A percentile compares a stretch with the other conserved stretches of the same genome.
Conservation (phyloP, 2,797 vertebrate species). For the Ceyx erithaca region DNA sequence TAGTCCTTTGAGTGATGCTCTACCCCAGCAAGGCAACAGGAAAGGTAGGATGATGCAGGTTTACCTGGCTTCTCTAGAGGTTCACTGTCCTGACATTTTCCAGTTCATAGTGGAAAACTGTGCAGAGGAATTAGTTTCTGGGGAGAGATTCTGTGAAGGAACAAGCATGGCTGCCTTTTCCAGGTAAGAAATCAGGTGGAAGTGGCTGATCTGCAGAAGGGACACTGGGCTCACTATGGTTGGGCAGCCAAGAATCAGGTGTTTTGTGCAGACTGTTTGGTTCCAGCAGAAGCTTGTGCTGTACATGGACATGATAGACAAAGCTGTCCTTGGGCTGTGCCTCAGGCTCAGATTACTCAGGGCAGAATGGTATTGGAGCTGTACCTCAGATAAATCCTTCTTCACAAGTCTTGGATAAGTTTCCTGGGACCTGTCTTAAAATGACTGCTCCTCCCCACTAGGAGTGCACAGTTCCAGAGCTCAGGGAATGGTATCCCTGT, state of each 20-base stretch:
- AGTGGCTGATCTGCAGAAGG: neutral
- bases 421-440: neutral
- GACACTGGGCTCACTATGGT: fast-evolving
- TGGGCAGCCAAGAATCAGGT: neutral
- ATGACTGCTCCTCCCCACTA: neutral
- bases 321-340: neutral
- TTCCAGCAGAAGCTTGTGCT: neutral
- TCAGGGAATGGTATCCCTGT: neutral
- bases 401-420: neutral
- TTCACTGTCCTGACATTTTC: neutral
- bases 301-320: neutral
- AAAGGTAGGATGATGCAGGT: conserved; percentile 6
- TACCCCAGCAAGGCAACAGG: neutral
- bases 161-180: neutral
- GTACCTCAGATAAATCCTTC: neutral
- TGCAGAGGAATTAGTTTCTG: neutral
- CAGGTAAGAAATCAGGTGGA: neutral
- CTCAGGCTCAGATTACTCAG: neutral
- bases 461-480: neutral
- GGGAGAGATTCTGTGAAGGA: neutral
- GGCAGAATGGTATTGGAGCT: neutral
- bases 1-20: neutral
- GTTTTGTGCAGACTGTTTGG: neutral
- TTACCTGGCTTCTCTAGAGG: neutral
- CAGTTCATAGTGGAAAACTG: neutral